Evolutionary conservation across 2,888 invertebrate species (phyloP).

Genomic region (Cremastobaeus sp.): DNA sequence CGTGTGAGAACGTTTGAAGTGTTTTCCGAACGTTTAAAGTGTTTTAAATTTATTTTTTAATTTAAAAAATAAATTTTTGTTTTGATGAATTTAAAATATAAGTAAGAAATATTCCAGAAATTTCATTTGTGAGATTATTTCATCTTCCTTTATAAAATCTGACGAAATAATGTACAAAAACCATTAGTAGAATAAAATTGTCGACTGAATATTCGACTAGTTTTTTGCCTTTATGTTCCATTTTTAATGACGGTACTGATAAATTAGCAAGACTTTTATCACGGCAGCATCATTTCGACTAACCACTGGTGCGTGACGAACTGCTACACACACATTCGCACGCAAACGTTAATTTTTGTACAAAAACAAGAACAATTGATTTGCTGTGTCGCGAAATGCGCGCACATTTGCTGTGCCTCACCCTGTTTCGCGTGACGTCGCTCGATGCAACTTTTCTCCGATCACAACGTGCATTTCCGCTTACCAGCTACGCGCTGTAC

Average conservation of each 20-base stretch:
- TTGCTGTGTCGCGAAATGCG: conserved; percentile 65
- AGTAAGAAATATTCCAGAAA: too few species aligned
- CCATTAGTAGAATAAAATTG: not conserved
- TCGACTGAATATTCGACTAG: not conserved
- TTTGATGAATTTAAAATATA: too few species aligned
- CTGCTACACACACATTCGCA: conserved; percentile 56
- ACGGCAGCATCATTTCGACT: conserved; percentile 63
- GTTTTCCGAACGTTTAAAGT: too few species aligned
- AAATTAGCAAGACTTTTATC: conserved; percentile 64
- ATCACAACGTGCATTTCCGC: conserved; percentile 63
- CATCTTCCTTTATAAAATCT: too few species aligned
- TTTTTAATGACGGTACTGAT: conserved; percentile 60
- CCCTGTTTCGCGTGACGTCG: conserved; percentile 65
- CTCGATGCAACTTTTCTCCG: conserved; percentile 51
- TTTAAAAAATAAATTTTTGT: too few species aligned
- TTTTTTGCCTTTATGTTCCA: conserved; percentile 2
- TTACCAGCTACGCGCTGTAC: conserved; percentile 59
- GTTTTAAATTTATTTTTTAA: too few species aligned
- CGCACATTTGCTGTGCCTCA: conserved; percentile 63
- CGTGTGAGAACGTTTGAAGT: too few species aligned
- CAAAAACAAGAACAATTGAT: conserved; percentile 67
- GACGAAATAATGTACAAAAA: too few species aligned
- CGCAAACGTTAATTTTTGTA: conserved; percentile 54
- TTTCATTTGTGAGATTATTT: too few species aligned
- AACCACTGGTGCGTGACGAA: conserved; percentile 63